Evolutionary conservation across 23 tunicate genomes (phyloP).

Genomic region (Trididemnum clinides): DNA sequence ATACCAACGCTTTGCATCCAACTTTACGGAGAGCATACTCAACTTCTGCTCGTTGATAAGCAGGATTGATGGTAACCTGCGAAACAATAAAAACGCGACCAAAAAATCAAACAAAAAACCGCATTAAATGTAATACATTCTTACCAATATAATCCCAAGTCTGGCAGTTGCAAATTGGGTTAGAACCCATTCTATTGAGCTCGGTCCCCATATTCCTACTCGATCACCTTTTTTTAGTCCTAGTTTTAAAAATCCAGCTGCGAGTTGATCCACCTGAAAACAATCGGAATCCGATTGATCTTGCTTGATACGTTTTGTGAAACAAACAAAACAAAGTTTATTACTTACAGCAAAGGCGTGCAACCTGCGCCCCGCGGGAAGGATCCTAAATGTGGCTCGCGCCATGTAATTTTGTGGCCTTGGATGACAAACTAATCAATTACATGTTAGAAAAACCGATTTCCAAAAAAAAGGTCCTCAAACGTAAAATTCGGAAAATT

Average conservation of each 20-base stretch:
- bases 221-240: constrained; percentile 86
- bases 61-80: constrained; percentile 93
- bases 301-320: background rate
- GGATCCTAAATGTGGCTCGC: too few species aligned
- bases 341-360: too few species aligned
- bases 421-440: too few species aligned
- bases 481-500: too few species aligned
- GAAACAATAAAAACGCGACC: background rate
- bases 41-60: constrained; percentile 75
- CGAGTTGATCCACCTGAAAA: constrained; percentile 80
- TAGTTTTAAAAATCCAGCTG: constrained; percentile 70
- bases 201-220: constrained; percentile 98
- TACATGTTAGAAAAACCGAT: too few species aligned
- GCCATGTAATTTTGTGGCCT: too few species aligned
- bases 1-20: constrained; percentile 64
- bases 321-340: background rate
- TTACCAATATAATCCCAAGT: constrained; percentile 78
- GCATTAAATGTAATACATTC: background rate
- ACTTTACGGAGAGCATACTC: constrained; percentile 71
- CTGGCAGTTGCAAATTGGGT: constrained; percentile 85
- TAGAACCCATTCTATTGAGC: constrained; percentile 83
- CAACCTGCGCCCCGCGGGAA: too few species aligned
- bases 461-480: too few species aligned
- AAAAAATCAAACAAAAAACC: too few species aligned
- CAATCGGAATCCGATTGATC: background rate